Evolutionary conservation across 2,888 invertebrate species (phyloP).

Genomic region (Drosophila birchii): DNA sequence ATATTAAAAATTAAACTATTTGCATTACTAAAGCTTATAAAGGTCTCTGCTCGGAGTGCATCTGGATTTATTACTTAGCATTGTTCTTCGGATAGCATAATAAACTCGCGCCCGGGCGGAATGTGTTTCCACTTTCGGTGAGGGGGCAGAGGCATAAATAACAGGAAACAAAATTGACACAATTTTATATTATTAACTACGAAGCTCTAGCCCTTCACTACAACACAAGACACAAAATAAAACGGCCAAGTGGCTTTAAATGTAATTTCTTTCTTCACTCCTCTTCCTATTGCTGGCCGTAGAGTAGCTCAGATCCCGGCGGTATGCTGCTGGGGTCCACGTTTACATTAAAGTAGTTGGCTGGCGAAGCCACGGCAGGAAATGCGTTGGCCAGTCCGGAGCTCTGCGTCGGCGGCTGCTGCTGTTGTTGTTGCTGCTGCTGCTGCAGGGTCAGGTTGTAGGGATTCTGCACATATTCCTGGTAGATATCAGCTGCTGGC

Average conservation of each 20-base stretch:
- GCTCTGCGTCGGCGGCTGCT: slow-evolving; percentile 58
- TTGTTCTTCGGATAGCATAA: slow-evolving; percentile 33
- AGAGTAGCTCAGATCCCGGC: slow-evolving; percentile 88
- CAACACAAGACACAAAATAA: slow-evolving; percentile 48
- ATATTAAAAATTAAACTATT: slow-evolving; percentile 72
- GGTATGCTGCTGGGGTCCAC: slow-evolving; percentile 86
- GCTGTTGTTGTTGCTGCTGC: slow-evolving; percentile 81
- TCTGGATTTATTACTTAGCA: slow-evolving; percentile 24
- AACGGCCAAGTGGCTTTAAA: slow-evolving; percentile 32
- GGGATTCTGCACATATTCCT: slow-evolving; percentile 84
- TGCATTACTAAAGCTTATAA: slow-evolving; percentile 69
- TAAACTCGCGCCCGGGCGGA: slow-evolving; percentile 51
- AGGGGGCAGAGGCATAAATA: slow-evolving; percentile 28
- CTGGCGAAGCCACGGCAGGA: slow-evolving; percentile 85
- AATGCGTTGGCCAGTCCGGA: slow-evolving; percentile 47
- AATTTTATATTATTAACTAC: slow-evolving; percentile 41
- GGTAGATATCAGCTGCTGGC: slow-evolving; percentile 79
- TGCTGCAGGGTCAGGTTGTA: slow-evolving; percentile 84
- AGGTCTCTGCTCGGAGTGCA: slow-evolving; percentile 42
- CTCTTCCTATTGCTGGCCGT: slow-evolving; percentile 83
- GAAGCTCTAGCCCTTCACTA: slow-evolving; percentile 30
- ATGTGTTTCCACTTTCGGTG: slow-evolving; percentile 46
- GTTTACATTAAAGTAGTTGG: slow-evolving; percentile 88
- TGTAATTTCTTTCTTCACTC: background rate
- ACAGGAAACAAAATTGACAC: slow-evolving; percentile 49